A percentile compares a stretch with the other conserved stretches of the same genome.
Conservation (phyloP, 2,888 invertebrate species). For the Cheilosia grossa region DNA sequence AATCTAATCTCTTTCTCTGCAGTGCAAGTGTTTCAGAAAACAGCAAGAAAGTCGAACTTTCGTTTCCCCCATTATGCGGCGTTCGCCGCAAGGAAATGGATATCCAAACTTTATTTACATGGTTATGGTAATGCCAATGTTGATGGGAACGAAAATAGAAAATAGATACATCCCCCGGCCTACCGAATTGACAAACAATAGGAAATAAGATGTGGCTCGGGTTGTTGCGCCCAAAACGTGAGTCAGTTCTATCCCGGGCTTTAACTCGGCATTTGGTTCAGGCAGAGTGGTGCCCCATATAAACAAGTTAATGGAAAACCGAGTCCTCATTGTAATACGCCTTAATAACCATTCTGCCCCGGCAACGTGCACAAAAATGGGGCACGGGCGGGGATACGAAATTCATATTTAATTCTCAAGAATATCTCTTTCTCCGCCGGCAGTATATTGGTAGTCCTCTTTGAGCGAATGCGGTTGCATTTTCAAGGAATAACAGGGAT, state of each 20-base stretch:
- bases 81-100: not conserved
- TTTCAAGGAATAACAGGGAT: conserved; percentile 57
- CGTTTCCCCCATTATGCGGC: too few relatives aligned
- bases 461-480: conserved; percentile 42
- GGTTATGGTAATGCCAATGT: conserved; percentile 18
- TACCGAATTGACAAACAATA: conserved; percentile 47
- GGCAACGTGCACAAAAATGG: conserved; percentile 12
- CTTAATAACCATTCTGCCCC: conserved; percentile 50
- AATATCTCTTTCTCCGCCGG: conserved; percentile 4
- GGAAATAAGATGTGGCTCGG: conserved; percentile 14
- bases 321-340: conserved; percentile 35
- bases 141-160: conserved; percentile 34
- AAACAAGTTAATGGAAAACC: conserved; percentile 15
- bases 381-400: not conserved
- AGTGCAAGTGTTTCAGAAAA: not conserved
- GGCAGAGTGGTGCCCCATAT: not conserved
- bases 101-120: conserved; percentile 46
- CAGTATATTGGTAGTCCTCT: conserved; percentile 11
- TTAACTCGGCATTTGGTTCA: conserved; percentile 2
- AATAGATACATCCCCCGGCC: conserved; percentile 7
- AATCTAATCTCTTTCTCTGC: conserved; percentile 35
- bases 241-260: not conserved
- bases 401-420: conserved; percentile 48
- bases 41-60: not conserved
- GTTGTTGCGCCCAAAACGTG: not conserved